A percentile compares a stretch with the other conserved stretches of the same genome.
phyloP scores from a whole-genome alignment of 2,888 invertebrate species.

The Liodrosophila aerea region DNA sequence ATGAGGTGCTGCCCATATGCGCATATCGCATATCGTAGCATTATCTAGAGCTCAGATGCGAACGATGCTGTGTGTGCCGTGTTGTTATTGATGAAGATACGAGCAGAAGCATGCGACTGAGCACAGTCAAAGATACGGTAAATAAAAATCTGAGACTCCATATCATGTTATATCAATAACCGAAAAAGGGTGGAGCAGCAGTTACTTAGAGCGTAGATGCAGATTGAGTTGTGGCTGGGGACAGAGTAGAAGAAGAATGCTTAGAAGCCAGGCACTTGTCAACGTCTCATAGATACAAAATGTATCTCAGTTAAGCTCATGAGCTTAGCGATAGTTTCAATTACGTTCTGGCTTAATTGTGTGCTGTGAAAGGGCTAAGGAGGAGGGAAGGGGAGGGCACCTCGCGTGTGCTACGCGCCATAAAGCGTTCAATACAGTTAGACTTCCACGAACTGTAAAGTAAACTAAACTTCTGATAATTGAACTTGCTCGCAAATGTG shows the following conservation, averaged over 20 bases:
- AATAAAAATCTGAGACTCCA: slow-evolving; percentile 54
- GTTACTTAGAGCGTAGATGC: slow-evolving; percentile 38
- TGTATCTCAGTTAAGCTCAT: slow-evolving; percentile 45
- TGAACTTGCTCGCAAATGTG: slow-evolving; percentile 70
- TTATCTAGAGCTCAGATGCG: slow-evolving; percentile 49
- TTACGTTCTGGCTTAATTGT: slow-evolving; percentile 69
- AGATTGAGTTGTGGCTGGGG: slow-evolving; percentile 19
- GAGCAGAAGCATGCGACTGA: slow-evolving; percentile 52
- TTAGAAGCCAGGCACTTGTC: no score
- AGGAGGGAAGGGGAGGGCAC: slow-evolving; percentile 1
- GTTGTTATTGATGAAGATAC: slow-evolving; percentile 77
- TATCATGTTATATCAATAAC: slow-evolving; percentile 82
- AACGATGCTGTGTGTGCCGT: slow-evolving; percentile 50
- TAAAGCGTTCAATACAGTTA: slow-evolving; percentile 78
- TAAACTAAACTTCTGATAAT: slow-evolving; percentile 72
- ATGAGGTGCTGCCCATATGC: slow-evolving; percentile 70
- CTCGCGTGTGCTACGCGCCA: slow-evolving; percentile 74
- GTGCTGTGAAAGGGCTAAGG: slow-evolving; percentile 2
- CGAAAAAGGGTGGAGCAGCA: slow-evolving; percentile 81
- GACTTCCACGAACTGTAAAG: slow-evolving; percentile 60
- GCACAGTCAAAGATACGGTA: slow-evolving; percentile 57
- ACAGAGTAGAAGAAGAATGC: slow-evolving; percentile 17
- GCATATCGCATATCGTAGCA: slow-evolving; percentile 71
- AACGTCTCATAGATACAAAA: slow-evolving; percentile 29
- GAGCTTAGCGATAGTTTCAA: slow-evolving; percentile 74